These are phyloP conservation scores for Liopterus haemorrhoidalis DNA, from an alignment of 2,888 invertebrate species.

Conservation along the genomic window DNA sequence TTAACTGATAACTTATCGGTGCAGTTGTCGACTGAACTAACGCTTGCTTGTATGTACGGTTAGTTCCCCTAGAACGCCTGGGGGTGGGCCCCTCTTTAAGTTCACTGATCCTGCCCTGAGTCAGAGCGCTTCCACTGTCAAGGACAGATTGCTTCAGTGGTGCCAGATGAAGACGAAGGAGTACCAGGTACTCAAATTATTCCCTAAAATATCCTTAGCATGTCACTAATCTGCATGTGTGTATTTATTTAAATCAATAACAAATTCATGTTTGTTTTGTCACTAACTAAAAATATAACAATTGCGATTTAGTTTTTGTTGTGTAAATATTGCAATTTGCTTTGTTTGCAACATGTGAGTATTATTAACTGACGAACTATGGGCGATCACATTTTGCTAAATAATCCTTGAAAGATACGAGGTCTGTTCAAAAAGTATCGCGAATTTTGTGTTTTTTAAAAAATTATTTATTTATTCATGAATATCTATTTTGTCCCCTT, in stretches of 20 bases:
- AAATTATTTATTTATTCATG: no score
- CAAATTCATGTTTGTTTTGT: background rate
- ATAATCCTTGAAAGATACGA: no score
- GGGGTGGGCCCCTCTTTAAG: conserved; percentile 74
- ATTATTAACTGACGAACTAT: conserved; percentile 2
- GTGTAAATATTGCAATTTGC: conserved; percentile 6
- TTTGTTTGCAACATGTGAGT: background rate
- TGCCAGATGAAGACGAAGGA: conserved; percentile 95
- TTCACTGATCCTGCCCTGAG: conserved; percentile 86
- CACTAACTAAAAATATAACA: conserved; percentile 1
- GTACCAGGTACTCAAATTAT: conserved; percentile 83
- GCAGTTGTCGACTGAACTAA: conserved; percentile 26
- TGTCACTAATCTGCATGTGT: conserved; percentile 6
- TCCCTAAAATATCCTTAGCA: conserved; percentile 5
- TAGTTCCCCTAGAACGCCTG: conserved; percentile 71
- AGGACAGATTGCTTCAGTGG: conserved; percentile 95
- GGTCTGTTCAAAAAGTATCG: no score
- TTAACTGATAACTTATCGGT: no score
- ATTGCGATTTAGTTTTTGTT: conserved; percentile 13
- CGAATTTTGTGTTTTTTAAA: no score
- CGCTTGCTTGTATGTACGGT: conserved; percentile 32
- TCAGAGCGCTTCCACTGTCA: conserved; percentile 89
- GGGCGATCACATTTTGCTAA: no score
- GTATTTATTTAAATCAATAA: background rate
- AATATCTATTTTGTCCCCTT: no score